Evolutionary conservation across 2,888 invertebrate species (phyloP), one percentile per base, ranked within the genome.

Genomic region (Scaptomyza caliginosa): DNA sequence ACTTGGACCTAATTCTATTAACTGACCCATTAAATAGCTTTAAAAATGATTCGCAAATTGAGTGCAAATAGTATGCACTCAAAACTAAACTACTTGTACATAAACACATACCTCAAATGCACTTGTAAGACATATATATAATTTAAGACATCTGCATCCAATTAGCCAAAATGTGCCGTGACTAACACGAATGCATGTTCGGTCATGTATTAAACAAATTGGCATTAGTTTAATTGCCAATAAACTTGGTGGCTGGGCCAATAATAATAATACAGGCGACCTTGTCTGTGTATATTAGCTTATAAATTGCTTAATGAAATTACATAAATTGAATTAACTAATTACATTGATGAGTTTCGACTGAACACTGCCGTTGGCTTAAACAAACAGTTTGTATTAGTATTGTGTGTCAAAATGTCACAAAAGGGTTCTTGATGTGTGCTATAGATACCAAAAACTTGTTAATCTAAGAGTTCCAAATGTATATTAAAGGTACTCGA

Each of bases 161-260:
- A 72, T 75, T 82, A 59, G 51, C 3, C 13, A 23, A 39, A 43
- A 45, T 45, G 40, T 10, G n/a, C 13, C 38, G 28, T 52, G 40
- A 19, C 21, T 42, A 50, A 36, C 17, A 36, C 30, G 36, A 17
- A 13, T 39, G 42, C 36, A 30, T 32, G 28, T 11, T 32, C 13
- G 13, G 32, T 34, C 51, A 36, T 63, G 57, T 66, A 52, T 45
- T 65, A 21, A 58, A 36, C 58, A 68, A 79, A 79, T 82, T 80
- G 64, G 69, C 76, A 85, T 82, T 80, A 82, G 72, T 82, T 80
- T 85, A 85, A 80, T 85, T 80, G 72, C 23, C 75, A 77, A 58
- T 67, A 40, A 51, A 51, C 38, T 70, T 36, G 58, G 49, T 48
- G 52, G 36, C 0, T 24, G 24, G 56, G 24, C 19, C 26, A 26